Evolutionary conservation across 2,797 vertebrate species (phyloP), one percentile per base, ranked within the genome.

Genomic region (Triplophysa yarkandensis): DNA sequence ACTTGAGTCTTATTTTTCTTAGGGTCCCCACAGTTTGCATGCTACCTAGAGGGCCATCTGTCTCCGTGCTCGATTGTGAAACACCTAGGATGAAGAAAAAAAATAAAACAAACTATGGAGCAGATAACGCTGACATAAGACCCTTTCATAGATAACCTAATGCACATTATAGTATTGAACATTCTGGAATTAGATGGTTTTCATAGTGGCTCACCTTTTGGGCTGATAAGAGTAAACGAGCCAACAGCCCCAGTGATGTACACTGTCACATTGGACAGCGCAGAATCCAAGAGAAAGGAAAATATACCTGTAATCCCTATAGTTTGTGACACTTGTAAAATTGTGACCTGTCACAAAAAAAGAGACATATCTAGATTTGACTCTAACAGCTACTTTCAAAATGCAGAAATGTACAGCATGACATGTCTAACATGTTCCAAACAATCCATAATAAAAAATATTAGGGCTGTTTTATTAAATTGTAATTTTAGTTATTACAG

Each of bases 171-270:
- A 7, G 1, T 34, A 34, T 7, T 5, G 32, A 34, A 8, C 6
- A 34, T 2, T 34, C 32, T 34, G 32, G 32, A 34, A 8, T 34
- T 3, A 34, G 5, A 6, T 30, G 30, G 5, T 34, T 5, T 34
- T 34, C 5, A 34, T 6, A 8, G 5, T 34, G 32, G 32, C 32
- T n/a, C 55, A 91, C 91, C 90, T 86, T 82, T 70, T 0, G 89
- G 9, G 68, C 75, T 87, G 67, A 70, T 78, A 23, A 92, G 74
- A 4, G 11, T 87, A 75, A 88, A 92, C 4, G 77, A 81, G 52
- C 89, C 78, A 2, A 85, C 69, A 16, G 8, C 39, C 76, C 89
- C 90, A 14, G 89, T 92, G 75, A 92, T 78, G 76, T 89, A 90
- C 4, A 69, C 65, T 0, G 77, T 90, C 39, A 83, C 6, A 57